Conservation (phyloP, 2,888 invertebrate species). For the Odontocolon sp. region DNA sequence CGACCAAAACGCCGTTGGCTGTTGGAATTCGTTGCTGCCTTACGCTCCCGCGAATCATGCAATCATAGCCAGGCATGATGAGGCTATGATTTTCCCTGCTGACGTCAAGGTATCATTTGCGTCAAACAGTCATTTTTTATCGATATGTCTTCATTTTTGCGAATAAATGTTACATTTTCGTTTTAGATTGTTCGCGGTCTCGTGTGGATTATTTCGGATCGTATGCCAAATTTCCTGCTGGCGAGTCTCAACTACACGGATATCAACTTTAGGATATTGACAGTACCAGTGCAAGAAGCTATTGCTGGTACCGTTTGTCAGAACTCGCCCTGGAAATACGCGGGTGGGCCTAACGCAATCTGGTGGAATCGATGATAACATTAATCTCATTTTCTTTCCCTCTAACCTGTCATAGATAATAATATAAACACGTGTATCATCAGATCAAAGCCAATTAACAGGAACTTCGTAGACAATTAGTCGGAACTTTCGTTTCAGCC, state of each 20-base stretch:
- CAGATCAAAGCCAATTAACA: neutral
- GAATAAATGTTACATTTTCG: neutral
- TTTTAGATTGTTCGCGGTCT: slow-evolving; percentile 85
- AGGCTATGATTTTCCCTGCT: slow-evolving; percentile 89
- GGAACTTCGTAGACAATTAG: neutral
- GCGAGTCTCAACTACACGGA: slow-evolving; percentile 87
- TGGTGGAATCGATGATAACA: slow-evolving; percentile 73
- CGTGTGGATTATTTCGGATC: slow-evolving; percentile 90
- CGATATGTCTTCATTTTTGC: neutral
- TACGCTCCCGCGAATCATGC: slow-evolving; percentile 86
- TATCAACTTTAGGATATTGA: slow-evolving; percentile 89
- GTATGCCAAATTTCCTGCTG: slow-evolving; percentile 90
- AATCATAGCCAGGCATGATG: slow-evolving; percentile 88
- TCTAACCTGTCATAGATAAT: slow-evolving; percentile 7
- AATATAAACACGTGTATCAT: neutral
- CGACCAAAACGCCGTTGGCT: slow-evolving; percentile 91
- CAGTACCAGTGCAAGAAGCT: slow-evolving; percentile 86
- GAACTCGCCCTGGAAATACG: slow-evolving; percentile 70
- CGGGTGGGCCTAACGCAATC: slow-evolving; percentile 67
- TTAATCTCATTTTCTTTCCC: neutral
- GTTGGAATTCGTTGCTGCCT: slow-evolving; percentile 88
- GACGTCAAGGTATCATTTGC: slow-evolving; percentile 86
- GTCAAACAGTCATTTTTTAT: too few relatives aligned
- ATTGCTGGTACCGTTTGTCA: slow-evolving; percentile 89
- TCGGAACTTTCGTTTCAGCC: neutral